A percentile compares a stretch with the other conserved stretches of the same genome.
These are phyloP conservation scores for Hippolais icterina DNA, from an alignment of 2,113 vertebrate genomes.

Conservation along the genomic window DNA sequence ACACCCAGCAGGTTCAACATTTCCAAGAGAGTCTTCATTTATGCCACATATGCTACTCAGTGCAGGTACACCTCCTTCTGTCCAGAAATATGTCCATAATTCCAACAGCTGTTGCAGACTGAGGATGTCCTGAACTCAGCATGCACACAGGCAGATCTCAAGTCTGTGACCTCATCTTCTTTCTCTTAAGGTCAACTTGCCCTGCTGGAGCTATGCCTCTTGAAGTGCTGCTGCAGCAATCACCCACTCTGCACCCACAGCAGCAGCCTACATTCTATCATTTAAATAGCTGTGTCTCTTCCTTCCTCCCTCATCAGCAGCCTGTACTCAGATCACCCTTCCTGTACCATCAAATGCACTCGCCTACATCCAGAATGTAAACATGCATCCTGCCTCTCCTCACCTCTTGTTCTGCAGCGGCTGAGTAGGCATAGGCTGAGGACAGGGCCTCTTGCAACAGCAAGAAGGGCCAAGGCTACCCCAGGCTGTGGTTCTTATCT, in stretches of 20 bases:
- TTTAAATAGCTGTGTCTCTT: neutral
- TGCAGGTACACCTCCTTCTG: conserved; percentile 26
- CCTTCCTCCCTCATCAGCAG: neutral
- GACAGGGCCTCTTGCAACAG: neutral
- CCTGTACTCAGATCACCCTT: conserved; percentile 7
- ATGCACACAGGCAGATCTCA: neutral
- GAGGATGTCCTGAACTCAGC: neutral
- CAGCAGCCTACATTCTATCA: neutral
- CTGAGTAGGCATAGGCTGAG: neutral
- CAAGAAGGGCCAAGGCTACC: neutral
- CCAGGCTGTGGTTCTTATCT: neutral
- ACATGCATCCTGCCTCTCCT: neutral
- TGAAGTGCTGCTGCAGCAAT: neutral
- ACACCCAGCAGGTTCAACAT: conserved; percentile 39
- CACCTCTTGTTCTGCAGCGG: neutral
- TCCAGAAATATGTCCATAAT: neutral
- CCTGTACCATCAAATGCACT: neutral
- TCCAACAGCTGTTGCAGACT: neutral
- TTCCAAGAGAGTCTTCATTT: conserved; percentile 12
- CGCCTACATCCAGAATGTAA: neutral
- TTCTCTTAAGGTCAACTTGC: neutral
- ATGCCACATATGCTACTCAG: neutral
- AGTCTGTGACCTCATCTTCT: neutral
- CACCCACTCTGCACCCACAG: neutral
- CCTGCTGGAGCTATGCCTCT: neutral